Percentiles rank a stretch among this genome's conserved stretches.
Evolutionary conservation across 2,888 invertebrate species (phyloP).

Genomic region (Mactromeris polynyma): DNA sequence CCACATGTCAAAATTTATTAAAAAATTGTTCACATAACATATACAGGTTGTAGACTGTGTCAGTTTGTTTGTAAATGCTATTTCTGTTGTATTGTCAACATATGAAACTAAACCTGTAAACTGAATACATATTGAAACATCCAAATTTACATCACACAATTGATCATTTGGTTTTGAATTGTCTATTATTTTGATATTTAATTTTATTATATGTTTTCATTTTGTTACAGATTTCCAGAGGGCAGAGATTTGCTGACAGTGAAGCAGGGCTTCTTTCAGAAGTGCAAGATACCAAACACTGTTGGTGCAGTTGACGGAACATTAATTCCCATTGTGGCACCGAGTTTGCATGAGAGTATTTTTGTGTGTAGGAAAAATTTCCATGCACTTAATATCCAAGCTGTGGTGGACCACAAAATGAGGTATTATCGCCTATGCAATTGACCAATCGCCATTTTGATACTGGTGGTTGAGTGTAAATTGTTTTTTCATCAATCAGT

Average conservation of each 20-base stretch:
- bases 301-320: constrained; percentile 13
- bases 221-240: constrained; percentile 14
- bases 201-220: neutral
- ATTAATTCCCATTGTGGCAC: constrained; percentile 15
- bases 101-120: neutral
- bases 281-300: neutral
- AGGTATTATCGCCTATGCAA: no score
- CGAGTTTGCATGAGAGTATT: neutral
- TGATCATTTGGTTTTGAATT: neutral
- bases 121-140: neutral
- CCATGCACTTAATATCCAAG: constrained; percentile 7
- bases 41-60: neutral
- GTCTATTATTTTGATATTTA: neutral
- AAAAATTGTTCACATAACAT: neutral
- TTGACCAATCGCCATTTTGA: no score
- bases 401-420: neutral
- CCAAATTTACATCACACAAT: neutral
- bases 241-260: neutral
- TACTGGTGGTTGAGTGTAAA: no score
- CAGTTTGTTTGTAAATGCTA: neutral
- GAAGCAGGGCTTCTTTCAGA: neutral
- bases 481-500: no score
- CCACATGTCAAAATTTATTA: neutral
- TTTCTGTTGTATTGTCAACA: neutral
- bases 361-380: constrained; percentile 16